Base-by-base conservation (phyloP, 1,140 invertebrate genomes). In the Hycleus phaleratus region DNA sequence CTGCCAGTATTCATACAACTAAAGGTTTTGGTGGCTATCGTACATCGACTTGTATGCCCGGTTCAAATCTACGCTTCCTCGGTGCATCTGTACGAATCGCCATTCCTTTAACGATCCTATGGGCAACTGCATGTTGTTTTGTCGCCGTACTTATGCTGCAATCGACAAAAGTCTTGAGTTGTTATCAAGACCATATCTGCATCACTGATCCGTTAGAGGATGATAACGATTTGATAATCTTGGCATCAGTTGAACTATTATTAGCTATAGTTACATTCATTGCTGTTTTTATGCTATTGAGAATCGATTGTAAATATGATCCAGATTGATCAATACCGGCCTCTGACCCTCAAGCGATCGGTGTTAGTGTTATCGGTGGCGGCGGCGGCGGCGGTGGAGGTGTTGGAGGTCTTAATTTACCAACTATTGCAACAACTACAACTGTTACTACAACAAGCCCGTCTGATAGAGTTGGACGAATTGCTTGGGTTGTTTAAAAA, bases 21-120 rank as follows among this genome's bases (percentile, higher is more conserved):
- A 66, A 71, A 45, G 73, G 74, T 1, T 74, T 75, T 62, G 68
- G 69, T 5, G 73, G 75, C 3, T 71, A 79, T 73, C 66, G 70
- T 11, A 72, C 75, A 3, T 76, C 78, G 3, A 68, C 75, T 4
- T 76, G 78, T 6, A 69, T 72, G 25, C 64, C 76, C 0, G 76
- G 74, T 5, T 72, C 77, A 0, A 73, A 75, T 1, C 74, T 78
- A 70, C 65, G 80, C 10, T 79, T 76, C 8, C 68, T 81, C 8
- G 80, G 79, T 0, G 79, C 79, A 0, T 68, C 68, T 1, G 58
- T 73, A 8, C 66, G 60, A n/a, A 66, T 69, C n/a, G 70, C 67
- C 5, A 58, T 78, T 3, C 76, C 78, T 1, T 64, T 81, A 0
- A 76, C 78, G 0, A 55, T 74, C 3, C 69, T 81, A 4, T 81